Percentiles rank a stretch among this genome's conserved stretches.
These are phyloP conservation scores for Myiopsitta monachus DNA, from an alignment of 2,113 vertebrate genomes.

Conservation along the genomic window DNA sequence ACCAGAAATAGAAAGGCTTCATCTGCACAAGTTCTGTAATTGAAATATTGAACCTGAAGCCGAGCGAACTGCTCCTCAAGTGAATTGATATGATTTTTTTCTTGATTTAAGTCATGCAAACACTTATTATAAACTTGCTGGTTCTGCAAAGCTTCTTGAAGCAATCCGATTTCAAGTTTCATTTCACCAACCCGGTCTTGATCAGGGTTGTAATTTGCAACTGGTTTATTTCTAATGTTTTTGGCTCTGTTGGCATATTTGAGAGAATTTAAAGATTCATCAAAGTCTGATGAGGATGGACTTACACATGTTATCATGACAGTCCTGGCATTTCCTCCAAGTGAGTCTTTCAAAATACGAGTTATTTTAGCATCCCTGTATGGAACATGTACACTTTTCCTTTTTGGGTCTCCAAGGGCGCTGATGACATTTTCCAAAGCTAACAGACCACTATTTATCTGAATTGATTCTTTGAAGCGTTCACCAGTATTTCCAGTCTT, in stretches of 20 bases:
- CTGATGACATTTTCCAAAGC: slow-evolving; percentile 91
- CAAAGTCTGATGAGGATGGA: slow-evolving; percentile 82
- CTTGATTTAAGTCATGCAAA: slow-evolving; percentile 54
- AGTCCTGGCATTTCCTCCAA: slow-evolving; percentile 90
- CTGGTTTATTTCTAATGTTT: slow-evolving; percentile 84
- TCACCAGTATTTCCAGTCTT: slow-evolving; percentile 86
- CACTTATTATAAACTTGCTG: slow-evolving; percentile 64
- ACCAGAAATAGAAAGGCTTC: slow-evolving; percentile 79
- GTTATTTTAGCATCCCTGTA: slow-evolving; percentile 92
- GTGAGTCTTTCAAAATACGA: slow-evolving; percentile 87
- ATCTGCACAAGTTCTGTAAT: slow-evolving; percentile 78
- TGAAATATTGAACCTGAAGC: slow-evolving; percentile 68
- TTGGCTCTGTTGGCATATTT: slow-evolving; percentile 87
- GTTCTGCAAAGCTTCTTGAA: slow-evolving; percentile 83
- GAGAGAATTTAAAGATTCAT: slow-evolving; percentile 87
- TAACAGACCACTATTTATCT: slow-evolving; percentile 87
- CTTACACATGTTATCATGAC: slow-evolving; percentile 90
- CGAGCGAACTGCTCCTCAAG: slow-evolving; percentile 72
- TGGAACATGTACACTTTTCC: slow-evolving; percentile 81
- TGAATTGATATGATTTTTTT: slow-evolving; percentile 62
- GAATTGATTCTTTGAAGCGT: slow-evolving; percentile 86
- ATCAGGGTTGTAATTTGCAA: slow-evolving; percentile 75
- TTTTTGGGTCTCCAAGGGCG: slow-evolving; percentile 82
- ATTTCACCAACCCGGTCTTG: slow-evolving; percentile 82
- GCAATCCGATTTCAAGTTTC: slow-evolving; percentile 81